A percentile compares a stretch with the other conserved stretches of the same genome.
Evolutionary conservation across 35 echinoderm and acorn worm genomes (phyloP).

Genomic region (Nesometra sesokonis): DNA sequence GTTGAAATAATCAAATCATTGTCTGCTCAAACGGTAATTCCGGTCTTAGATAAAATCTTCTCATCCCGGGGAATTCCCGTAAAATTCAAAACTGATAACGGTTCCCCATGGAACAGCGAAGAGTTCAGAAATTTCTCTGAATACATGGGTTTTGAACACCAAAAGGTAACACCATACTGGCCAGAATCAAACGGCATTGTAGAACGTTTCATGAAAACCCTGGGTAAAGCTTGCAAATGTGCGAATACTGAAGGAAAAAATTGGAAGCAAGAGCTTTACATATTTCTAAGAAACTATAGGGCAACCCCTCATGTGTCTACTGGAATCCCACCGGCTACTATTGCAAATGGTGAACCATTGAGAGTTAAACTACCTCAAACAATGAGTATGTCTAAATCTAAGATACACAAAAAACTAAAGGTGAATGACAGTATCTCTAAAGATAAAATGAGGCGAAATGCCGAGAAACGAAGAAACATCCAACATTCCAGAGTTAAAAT

Average conservation of each 20-base stretch:
- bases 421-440: background rate
- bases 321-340: background rate
- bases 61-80: background rate
- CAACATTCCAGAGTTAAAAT: background rate
- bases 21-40: conserved; percentile 11
- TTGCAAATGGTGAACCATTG: background rate
- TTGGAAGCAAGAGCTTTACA: background rate
- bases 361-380: background rate
- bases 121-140: background rate
- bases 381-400: background rate
- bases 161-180: background rate
- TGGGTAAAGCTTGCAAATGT: background rate
- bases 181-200: background rate
- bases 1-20: conserved; percentile 44
- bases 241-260: background rate
- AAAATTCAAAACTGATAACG: background rate
- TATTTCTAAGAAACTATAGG: background rate
- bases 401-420: background rate
- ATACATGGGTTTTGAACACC: background rate
- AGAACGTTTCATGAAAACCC: background rate
- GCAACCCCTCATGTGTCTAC: background rate
- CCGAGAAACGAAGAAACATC: background rate
- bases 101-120: background rate
- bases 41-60: conserved; percentile 21
- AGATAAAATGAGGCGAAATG: background rate